Base-by-base conservation (phyloP, 2,797 vertebrate species). In the Pitangus sulphuratus region DNA sequence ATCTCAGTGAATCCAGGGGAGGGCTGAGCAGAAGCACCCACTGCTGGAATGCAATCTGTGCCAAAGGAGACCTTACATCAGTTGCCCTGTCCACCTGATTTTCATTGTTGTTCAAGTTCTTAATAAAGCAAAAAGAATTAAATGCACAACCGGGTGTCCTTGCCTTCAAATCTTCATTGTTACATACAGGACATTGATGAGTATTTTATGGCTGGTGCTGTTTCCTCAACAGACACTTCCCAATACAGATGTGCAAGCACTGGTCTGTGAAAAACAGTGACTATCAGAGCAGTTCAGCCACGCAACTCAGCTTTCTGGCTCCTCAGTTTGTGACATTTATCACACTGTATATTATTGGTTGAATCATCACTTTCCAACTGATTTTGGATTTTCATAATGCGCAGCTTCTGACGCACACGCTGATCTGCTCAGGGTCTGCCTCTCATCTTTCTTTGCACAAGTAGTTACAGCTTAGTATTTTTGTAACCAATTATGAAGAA, bases 401-500 rank as follows among this genome's bases (percentile, higher is more conserved):
- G 20, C 72, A 18, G 75, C 56, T 90, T 89, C 84, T 66, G 72
- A 72, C 0, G 3, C 61, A 83, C 87, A 70, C 0, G 1, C 72
- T 87, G 90, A 88, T 39, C 57, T 30, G 44, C 33, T 72, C 81
- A 31, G 75, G 33, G 54, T 37, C 37, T 60, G 68, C 35, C 64
- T 77, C 77, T 71, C 80, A 66, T 87, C 82, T 71, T 83, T 89
- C 93, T 62, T 75, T 2, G 0, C 76, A 79, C 82, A 82, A 78
- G 90, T 76, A 81, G 75, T 58, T 80, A 86, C 56, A 90, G 78
- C 71, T 94, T 50, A 57, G 87, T 96, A 84, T 89, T 94, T 93
- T 94, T 79, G 53, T 80, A 90, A 79, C 87, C 72, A 96, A 74
- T 97, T 95, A 95, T n/a, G 64, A 86, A 90, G 92, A 93, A 93